Evolutionary conservation across 2,888 invertebrate genomes (phyloP).

Genomic region (Phyllotreta striolata): DNA sequence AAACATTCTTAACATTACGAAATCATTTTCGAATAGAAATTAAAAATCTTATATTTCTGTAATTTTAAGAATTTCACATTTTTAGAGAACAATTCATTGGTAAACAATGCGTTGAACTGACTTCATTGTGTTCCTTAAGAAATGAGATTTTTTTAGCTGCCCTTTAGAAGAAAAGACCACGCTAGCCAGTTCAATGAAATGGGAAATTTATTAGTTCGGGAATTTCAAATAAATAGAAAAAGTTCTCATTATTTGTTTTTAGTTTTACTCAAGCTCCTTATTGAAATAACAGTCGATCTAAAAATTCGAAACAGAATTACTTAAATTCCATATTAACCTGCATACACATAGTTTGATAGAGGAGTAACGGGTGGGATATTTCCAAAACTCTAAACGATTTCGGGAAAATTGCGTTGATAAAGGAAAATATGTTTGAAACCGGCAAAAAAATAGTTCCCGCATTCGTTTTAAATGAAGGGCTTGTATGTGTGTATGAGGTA

Average conservation of each 20-base stretch:
- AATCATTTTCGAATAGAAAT: no score
- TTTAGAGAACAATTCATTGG: slow-evolving; percentile 2
- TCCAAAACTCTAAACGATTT: no score
- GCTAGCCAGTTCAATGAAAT: slow-evolving; percentile 10
- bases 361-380: no score
- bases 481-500: slow-evolving; percentile 7
- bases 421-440: no score
- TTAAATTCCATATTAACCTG: no score
- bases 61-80: background rate
- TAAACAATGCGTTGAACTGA: slow-evolving; percentile 12
- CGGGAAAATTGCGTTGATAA: no score
- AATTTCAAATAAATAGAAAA: slow-evolving; percentile 9
- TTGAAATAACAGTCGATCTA: no score
- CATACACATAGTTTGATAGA: no score
- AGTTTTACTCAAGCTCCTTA: no score
- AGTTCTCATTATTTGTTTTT: no score
- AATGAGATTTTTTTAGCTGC: slow-evolving; percentile 13
- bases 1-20: background rate
- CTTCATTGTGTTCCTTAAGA: slow-evolving; percentile 16
- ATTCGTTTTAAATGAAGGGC: slow-evolving; percentile 18
- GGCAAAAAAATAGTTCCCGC: slow-evolving; percentile 8
- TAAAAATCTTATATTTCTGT: background rate
- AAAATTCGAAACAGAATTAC: no score
- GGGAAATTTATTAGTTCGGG: slow-evolving; percentile 10
- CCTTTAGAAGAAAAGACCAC: background rate